Evolutionary conservation across 92 coral and sea anemone species (phyloP), one percentile per base, ranked within the genome.

Genomic region (Porites evermanni): DNA sequence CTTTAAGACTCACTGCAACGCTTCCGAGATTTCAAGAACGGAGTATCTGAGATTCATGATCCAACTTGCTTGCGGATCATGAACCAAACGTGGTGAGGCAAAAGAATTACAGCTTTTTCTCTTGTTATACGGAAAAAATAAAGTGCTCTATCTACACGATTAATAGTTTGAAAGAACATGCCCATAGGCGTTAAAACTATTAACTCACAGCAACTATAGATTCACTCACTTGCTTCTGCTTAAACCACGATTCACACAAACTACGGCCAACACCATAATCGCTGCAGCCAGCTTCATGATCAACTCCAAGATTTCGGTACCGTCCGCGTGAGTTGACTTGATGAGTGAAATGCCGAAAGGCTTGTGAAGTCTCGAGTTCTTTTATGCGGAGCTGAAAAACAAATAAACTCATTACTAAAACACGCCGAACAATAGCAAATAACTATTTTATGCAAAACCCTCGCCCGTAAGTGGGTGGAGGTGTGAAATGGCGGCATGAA

Each of bases 371-470:
- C 78, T 38, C 71, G 78, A 70, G 86, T 81, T 26, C 67, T 64
- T 58, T 70, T 70, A 8, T 79, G 18, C 8, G 58, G 54, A 51
- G 86, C 29, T 81, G 69, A 53, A 81, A 80, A 81, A 81, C 86
- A 81, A 81, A 81, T 38, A 81, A 81, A 12, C 70, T 81, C 86
- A 81, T 81, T 81, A 81, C 32, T 18, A 56, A 81, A 38, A 14
- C 86, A 64, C 63, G n/a, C 47, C n/a, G 29, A 81, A 47, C 73
- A 67, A 23, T 58, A 21, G 26, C 1, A 2, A 18, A 21, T 26
- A 70, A 59, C 53, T 56, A 29, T 24, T 7, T 77, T 77, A 72
- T 70, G 77, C 84, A 53, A 70, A 74, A 77, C 17, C 67, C 23
- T 14, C 56, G 3, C 74, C 26, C 16, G 3, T 14, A 77, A 71